Evolutionary conservation across 2,888 invertebrate species (phyloP), one percentile per base, ranked within the genome.

Genomic region (Orchesella flavescens): DNA sequence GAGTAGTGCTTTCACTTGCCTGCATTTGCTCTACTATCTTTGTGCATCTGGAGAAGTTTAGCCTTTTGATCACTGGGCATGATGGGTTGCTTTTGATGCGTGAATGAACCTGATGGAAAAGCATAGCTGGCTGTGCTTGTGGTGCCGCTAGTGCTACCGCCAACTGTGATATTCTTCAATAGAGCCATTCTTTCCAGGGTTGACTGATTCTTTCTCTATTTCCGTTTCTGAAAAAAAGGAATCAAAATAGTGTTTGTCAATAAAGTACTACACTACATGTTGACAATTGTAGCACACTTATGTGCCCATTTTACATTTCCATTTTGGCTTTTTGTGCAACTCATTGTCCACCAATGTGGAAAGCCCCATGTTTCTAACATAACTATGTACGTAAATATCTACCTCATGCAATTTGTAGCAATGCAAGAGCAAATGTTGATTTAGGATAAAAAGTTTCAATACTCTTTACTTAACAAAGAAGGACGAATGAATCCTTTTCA

Each of bases 11-110:
- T 68, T 55, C 61, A 71, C 83, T 72, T 59, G 77, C 83, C 86
- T 72, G 86, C 86, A 75, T 84, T 86, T n/a, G 84, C 86, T 57
- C 75, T 80, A 15, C 85, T 78, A 46, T 81, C 86, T 63, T 74
- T 55, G 71, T 86, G 86, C 86, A 86, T 86, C 24, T 82, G 82
- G 19, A 86, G 76, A 1, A 86, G 76, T 73, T 86, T 86, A 0
- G 72, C 76, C 65, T 77, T 75, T 72, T 86, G 85, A 77, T 86
- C 86, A 9, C 49, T 72, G 5, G 86, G 86, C 82, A 83, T 85
- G 24, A 75, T 53, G 17, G 83, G 76, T n/a, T 83, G 76, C 57
- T 74, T 81, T 69, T 73, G 73, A 78, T 74, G 78, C 63, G 81
- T 81, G 73, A 84, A 84, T 13, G 84, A 76, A 21, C 78, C 49